Evolutionary conservation across 2,888 invertebrate species (phyloP).

Genomic region (Ephialtes manifestator): DNA sequence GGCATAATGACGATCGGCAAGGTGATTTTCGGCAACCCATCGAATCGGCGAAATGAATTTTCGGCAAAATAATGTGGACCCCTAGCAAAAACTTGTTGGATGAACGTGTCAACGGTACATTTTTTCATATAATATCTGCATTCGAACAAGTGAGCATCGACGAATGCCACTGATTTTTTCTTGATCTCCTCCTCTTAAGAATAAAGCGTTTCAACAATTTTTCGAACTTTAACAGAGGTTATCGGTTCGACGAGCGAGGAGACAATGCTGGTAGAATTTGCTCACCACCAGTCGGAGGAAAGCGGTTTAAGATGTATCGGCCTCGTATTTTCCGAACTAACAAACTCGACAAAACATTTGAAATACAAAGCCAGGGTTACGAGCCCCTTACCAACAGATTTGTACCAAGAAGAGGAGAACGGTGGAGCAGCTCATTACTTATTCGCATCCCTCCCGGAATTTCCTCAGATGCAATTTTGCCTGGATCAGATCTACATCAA

Average conservation of each 20-base stretch:
- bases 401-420: constrained; percentile 72
- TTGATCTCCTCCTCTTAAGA: too few species aligned
- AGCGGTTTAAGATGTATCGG: constrained; percentile 73
- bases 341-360: constrained; percentile 72
- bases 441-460: constrained; percentile 68
- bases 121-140: too few species aligned
- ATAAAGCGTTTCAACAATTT: not conserved
- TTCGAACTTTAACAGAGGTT: constrained; percentile 67
- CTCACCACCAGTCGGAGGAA: constrained; percentile 70
- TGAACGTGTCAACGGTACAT: too few species aligned
- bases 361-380: constrained; percentile 80
- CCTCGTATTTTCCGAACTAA: constrained; percentile 76
- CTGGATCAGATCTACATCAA: constrained; percentile 79
- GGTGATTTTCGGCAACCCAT: too few species aligned
- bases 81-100: too few species aligned
- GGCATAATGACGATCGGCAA: too few species aligned
- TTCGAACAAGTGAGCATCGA: too few species aligned
- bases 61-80: too few species aligned
- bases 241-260: constrained; percentile 78
- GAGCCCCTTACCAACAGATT: constrained; percentile 62
- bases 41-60: too few species aligned
- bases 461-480: constrained; percentile 80
- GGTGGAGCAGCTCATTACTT: constrained; percentile 4
- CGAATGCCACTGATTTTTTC: too few species aligned
- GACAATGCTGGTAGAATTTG: constrained; percentile 77